These are phyloP conservation scores for Candidula unifasciata DNA, from an alignment of 2,888 invertebrate species.

Conservation along the genomic window DNA sequence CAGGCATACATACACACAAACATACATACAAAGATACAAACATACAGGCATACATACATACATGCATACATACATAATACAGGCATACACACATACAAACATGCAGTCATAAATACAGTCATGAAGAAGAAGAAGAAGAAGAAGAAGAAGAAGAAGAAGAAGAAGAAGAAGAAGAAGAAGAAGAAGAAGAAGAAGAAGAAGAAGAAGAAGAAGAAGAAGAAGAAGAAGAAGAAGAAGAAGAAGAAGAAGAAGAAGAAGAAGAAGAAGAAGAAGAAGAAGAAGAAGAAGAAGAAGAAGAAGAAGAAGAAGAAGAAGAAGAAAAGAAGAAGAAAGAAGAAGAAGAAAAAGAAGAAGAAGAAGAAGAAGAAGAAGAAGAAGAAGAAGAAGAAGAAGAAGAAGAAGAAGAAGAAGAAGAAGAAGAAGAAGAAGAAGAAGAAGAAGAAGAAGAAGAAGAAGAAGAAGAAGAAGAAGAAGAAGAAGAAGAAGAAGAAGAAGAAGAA, in stretches of 20 bases:
- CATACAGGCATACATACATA: too few species aligned
- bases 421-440: too few species aligned
- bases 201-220: constrained; percentile 15
- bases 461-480: background rate
- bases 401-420: too few species aligned
- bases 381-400: too few species aligned
- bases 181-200: background rate
- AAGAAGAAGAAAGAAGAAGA: too few species aligned
- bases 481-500: background rate
- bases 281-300: background rate
- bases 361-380: too few species aligned
- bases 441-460: background rate
- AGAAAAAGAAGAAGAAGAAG: too few species aligned
- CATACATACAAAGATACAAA: too few species aligned
- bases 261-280: constrained; percentile 20
- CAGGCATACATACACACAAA: too few species aligned
- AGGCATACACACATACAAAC: too few species aligned
- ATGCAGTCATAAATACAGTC: too few species aligned
- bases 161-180: background rate
- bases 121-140: constrained; percentile 14
- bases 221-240: background rate
- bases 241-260: background rate
- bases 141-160: constrained; percentile 6
- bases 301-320: background rate
- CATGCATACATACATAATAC: too few species aligned